These are phyloP conservation scores for Atrina japonica DNA, from an alignment of 2,888 invertebrate genomes.

Conservation along the genomic window DNA sequence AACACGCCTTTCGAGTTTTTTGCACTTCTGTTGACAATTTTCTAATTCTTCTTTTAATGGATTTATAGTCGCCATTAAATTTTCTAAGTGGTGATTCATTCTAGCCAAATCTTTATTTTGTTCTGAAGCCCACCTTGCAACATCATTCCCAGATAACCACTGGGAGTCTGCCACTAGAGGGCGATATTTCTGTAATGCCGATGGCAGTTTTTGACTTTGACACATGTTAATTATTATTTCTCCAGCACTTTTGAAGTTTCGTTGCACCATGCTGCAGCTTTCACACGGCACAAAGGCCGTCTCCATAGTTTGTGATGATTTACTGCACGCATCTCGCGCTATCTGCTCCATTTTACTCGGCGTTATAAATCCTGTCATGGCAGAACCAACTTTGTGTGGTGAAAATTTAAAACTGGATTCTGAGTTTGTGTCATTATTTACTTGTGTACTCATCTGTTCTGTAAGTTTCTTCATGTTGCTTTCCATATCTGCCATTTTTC, in stretches of 20 bases:
- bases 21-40: constrained; percentile 62
- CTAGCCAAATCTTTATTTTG: constrained; percentile 77
- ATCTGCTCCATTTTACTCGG: constrained; percentile 50
- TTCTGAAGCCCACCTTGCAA: constrained; percentile 76
- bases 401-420: constrained; percentile 16
- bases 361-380: constrained; percentile 31
- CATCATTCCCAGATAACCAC: constrained; percentile 76
- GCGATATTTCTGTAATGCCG: constrained; percentile 73
- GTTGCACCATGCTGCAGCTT: constrained; percentile 78
- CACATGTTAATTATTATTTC: constrained; percentile 73
- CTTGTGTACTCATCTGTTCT: constrained; percentile 25
- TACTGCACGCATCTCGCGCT: constrained; percentile 74
- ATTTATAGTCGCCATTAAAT: constrained; percentile 68
- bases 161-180: constrained; percentile 70
- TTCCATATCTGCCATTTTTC: constrained; percentile 70
- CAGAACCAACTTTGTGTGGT: constrained; percentile 30
- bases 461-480: constrained; percentile 57
- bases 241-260: constrained; percentile 72
- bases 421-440: constrained; percentile 28
- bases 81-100: constrained; percentile 71
- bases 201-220: constrained; percentile 76
- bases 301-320: constrained; percentile 79
- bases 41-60: constrained; percentile 71
- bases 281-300: constrained; percentile 80
- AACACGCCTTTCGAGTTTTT: constrained; percentile 67